phyloP scores from a whole-genome alignment of 2,797 vertebrate genomes.

The Aldrovandia affinis region DNA sequence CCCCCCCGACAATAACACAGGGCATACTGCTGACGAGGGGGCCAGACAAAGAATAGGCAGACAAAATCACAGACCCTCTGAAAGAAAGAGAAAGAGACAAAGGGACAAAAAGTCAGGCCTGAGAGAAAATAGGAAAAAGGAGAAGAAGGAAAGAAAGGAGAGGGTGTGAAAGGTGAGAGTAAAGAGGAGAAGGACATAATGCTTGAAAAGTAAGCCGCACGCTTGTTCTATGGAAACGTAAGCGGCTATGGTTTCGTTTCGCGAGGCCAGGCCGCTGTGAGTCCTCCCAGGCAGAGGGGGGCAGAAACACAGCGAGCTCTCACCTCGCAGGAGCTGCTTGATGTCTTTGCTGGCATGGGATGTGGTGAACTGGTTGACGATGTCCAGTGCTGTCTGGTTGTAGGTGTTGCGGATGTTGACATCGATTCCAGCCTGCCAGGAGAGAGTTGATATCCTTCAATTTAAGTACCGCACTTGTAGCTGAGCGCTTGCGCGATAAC shows the following conservation, averaged over 20 bases:
- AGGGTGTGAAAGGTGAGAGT: background rate
- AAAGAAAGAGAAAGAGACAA: slow-evolving; percentile 16
- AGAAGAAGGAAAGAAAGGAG: background rate
- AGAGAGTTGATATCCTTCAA: background rate
- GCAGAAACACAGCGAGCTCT: slow-evolving; percentile 35
- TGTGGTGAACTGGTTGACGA: slow-evolving; percentile 96
- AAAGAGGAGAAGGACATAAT: background rate
- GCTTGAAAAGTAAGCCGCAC: background rate
- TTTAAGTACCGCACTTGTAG: background rate
- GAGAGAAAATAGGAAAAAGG: background rate
- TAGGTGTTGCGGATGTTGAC: slow-evolving; percentile 94
- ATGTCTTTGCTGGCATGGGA: slow-evolving; percentile 94
- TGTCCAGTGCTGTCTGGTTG: slow-evolving; percentile 94
- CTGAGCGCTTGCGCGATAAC: background rate
- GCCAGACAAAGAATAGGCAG: slow-evolving; percentile 9
- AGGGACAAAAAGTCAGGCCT: background rate
- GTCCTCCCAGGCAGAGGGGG: background rate
- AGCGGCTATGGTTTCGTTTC: background rate
- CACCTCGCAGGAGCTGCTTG: slow-evolving; percentile 93
- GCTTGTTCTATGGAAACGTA: background rate
- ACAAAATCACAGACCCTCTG: slow-evolving; percentile 13
- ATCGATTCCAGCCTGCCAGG: slow-evolving; percentile 72
- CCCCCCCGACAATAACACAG: slow-evolving; percentile 9
- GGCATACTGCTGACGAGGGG: background rate
- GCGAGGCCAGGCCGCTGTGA: background rate